These are phyloP conservation scores for Psittacara wagleri DNA, from an alignment of 2,113 vertebrate genomes.

Conservation along the genomic window DNA sequence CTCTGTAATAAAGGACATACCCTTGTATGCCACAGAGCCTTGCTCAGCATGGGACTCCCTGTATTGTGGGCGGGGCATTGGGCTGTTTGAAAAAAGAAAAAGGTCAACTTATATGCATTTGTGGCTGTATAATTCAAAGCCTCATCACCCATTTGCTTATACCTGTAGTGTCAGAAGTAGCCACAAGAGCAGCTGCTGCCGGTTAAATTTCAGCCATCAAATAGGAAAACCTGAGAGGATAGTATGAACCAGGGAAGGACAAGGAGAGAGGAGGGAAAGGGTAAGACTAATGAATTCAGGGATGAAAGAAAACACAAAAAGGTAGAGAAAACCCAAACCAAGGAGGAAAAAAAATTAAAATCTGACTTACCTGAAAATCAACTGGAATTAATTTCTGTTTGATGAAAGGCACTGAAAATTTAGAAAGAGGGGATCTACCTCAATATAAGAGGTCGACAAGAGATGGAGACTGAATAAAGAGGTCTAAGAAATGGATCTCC, in stretches of 20 bases:
- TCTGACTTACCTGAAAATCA: background rate
- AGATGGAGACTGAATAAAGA: background rate
- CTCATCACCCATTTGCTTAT: background rate
- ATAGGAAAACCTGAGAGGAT: background rate
- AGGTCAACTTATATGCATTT: background rate
- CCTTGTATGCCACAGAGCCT: background rate
- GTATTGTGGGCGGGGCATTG: background rate
- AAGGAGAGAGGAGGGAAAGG: background rate
- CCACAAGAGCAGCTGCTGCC: background rate
- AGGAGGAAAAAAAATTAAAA: background rate
- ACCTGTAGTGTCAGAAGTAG: background rate
- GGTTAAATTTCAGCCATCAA: background rate
- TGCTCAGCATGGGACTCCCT: background rate
- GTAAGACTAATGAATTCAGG: background rate
- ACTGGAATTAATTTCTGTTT: background rate
- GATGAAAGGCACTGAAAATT: background rate
- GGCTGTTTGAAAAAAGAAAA: background rate
- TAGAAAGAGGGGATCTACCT: background rate
- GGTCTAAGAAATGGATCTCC: background rate
- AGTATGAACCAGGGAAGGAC: accelerated
- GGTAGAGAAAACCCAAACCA: background rate
- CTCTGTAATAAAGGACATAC: accelerated
- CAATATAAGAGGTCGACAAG: background rate
- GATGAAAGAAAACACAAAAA: background rate
- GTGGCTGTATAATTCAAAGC: background rate